Conservation (phyloP, 2,888 invertebrate species). For the Melanotus villosus region DNA sequence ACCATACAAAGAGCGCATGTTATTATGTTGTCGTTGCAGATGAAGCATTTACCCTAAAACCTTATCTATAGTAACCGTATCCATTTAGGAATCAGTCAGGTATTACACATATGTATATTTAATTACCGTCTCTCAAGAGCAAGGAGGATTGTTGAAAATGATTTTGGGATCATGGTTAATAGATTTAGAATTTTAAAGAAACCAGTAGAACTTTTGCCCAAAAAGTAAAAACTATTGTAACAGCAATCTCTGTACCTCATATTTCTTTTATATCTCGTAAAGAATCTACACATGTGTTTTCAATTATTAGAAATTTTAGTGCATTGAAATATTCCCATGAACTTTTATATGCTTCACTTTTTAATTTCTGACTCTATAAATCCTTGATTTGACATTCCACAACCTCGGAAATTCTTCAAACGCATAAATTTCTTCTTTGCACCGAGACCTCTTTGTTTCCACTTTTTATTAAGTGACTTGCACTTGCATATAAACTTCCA, state of each 20-base stretch:
- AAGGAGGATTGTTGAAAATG: neutral
- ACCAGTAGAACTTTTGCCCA: constrained; percentile 4
- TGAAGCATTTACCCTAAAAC: constrained; percentile 13
- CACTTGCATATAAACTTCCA: too few relatives aligned
- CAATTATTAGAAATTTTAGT: too few relatives aligned
- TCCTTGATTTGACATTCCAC: too few relatives aligned
- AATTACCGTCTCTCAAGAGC: constrained; percentile 6
- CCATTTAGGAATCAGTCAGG: constrained; percentile 34
- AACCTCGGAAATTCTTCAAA: too few relatives aligned
- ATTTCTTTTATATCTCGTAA: constrained; percentile 38
- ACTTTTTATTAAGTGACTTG: too few relatives aligned
- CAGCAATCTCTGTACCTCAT: constrained; percentile 8
- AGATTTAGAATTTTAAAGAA: constrained; percentile 25
- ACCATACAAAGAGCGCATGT: constrained; percentile 8
- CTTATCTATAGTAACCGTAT: constrained; percentile 38
- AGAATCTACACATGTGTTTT: too few relatives aligned
- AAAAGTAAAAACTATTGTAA: constrained; percentile 32
- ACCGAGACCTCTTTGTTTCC: too few relatives aligned
- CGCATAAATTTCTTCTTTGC: too few relatives aligned
- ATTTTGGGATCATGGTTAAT: constrained; percentile 23
- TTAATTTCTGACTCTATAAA: too few relatives aligned
- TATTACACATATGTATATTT: constrained; percentile 2
- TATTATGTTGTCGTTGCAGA: constrained; percentile 8
- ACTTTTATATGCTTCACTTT: too few relatives aligned
- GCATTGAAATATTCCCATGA: too few relatives aligned